Evolutionary conservation across 2,113 vertebrate species (phyloP).

Genomic region (Alexandromys fortis): DNA sequence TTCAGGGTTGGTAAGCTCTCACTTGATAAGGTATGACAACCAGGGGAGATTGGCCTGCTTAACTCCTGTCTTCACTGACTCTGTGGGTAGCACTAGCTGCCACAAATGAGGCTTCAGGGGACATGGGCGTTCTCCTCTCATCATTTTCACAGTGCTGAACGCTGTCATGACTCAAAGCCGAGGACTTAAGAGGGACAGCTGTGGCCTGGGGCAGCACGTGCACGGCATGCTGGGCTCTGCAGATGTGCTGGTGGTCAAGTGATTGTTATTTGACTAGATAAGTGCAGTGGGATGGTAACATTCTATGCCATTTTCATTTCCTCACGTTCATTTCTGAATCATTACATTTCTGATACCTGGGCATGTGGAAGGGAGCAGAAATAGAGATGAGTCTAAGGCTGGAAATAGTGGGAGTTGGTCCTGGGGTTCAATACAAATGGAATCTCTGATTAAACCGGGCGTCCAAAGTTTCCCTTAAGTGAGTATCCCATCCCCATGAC

Average conservation of each 20-base stretch:
- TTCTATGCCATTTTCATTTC: slow-evolving; percentile 9
- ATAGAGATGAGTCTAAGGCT: not conserved
- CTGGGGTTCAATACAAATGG: not conserved
- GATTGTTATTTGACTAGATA: slow-evolving; percentile 12
- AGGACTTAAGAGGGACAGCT: not conserved
- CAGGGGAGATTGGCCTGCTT: not conserved
- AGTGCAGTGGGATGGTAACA: not conserved
- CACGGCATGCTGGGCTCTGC: not conserved
- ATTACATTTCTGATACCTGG: slow-evolving; percentile 10
- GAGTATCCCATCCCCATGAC: not conserved
- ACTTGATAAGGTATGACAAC: not conserved
- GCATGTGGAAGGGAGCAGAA: not conserved
- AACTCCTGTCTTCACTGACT: not conserved
- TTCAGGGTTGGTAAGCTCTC: not conserved
- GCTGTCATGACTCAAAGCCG: not conserved
- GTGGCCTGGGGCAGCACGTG: not conserved
- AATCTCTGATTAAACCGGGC: not conserved
- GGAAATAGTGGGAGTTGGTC: not conserved
- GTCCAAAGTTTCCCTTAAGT: not conserved
- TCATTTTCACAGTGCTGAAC: not conserved
- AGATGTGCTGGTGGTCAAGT: not conserved
- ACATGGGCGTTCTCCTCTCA: not conserved
- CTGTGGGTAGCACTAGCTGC: not conserved
- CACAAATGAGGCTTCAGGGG: not conserved
- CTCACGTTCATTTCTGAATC: slow-evolving; percentile 47